Evolutionary conservation across 2,113 vertebrate genomes (phyloP).

Genomic region (Microcebus jonahi): DNA sequence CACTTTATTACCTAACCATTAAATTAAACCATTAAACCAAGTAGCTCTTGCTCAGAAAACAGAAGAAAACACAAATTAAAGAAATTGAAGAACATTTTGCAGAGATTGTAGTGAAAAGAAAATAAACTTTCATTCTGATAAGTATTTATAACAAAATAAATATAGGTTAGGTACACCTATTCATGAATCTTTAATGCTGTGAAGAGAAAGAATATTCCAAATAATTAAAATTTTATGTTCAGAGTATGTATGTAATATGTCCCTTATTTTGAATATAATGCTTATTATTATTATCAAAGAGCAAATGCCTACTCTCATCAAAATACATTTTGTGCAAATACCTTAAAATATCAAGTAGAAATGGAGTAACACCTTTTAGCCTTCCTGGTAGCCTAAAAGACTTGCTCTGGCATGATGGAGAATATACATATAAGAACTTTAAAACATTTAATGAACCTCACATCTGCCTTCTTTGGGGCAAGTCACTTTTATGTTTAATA

Average conservation of each 20-base stretch:
- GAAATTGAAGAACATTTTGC: neutral
- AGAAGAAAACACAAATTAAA: neutral
- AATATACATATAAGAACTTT: neutral
- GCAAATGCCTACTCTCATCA: neutral
- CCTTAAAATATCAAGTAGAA: conserved; percentile 5
- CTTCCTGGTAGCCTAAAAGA: neutral
- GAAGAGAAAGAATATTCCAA: neutral
- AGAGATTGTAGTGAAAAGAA: neutral
- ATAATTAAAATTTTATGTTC: conserved; percentile 11
- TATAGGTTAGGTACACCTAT: neutral
- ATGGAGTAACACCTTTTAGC: neutral
- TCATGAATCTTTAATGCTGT: neutral
- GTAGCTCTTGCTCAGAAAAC: neutral
- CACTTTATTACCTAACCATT: neutral
- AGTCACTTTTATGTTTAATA: neutral
- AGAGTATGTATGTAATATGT: neutral
- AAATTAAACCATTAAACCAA: neutral
- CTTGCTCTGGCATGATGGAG: neutral
- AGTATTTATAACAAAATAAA: neutral
- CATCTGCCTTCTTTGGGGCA: neutral
- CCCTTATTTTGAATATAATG: neutral
- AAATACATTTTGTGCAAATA: neutral
- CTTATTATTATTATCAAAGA: neutral
- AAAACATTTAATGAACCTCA: neutral
- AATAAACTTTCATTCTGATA: conserved; percentile 14